Conservation (phyloP, 64 coral and sea anemone species). For the Montipora sp. region DNA sequence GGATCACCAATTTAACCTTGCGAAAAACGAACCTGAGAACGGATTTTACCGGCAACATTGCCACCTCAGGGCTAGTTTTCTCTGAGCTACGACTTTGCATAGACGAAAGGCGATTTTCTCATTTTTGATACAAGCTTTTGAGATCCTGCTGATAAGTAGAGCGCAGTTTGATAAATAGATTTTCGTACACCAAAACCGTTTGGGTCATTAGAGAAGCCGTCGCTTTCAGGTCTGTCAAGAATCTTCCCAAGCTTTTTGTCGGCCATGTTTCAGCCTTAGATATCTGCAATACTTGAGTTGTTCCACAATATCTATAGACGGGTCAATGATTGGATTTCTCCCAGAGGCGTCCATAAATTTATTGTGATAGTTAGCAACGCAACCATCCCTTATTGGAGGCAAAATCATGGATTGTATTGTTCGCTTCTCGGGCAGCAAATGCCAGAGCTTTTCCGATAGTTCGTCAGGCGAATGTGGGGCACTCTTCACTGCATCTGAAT, state of each 20-base stretch:
- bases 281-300: conserved; percentile 43
- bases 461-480: conserved; percentile 18
- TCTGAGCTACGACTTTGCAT: no score
- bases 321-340: neutral
- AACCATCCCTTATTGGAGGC: conserved; percentile 41
- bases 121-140: no score
- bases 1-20: no score
- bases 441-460: neutral
- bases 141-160: no score
- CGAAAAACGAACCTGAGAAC: no score
- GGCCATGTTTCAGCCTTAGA: neutral
- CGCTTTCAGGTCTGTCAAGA: no score
- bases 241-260: conserved; percentile 3
- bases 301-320: conserved; percentile 1
- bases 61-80: no score
- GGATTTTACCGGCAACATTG: no score
- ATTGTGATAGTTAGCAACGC: neutral
- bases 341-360: neutral
- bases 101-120: no score
- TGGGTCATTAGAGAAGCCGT: no score
- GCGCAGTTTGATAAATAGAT: no score
- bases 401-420: conserved; percentile 51
- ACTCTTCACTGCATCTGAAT: neutral
- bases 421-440: conserved; percentile 8
- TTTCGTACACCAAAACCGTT: no score